These are phyloP conservation scores for Torymus tubicola DNA, from an alignment of 2,888 invertebrate genomes.

Conservation along the genomic window DNA sequence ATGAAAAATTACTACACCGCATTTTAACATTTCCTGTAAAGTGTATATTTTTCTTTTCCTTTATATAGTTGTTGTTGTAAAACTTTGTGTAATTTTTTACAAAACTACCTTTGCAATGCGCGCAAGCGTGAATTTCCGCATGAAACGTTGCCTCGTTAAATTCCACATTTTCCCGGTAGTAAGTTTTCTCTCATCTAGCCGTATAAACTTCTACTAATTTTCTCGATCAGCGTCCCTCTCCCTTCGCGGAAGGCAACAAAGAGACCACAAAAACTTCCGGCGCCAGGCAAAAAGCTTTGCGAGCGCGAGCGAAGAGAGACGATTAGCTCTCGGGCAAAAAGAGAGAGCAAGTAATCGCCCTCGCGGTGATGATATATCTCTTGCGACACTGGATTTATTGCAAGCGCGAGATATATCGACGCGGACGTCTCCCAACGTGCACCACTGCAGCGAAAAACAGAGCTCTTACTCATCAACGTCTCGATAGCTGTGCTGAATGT, in stretches of 20 bases:
- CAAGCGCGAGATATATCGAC: constrained; percentile 46
- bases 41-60: too few relatives aligned
- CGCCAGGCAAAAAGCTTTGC: not conserved
- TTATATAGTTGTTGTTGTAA: too few relatives aligned
- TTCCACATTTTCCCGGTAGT: constrained; percentile 1
- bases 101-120: not conserved
- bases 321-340: constrained; percentile 32
- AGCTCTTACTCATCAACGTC: constrained; percentile 25
- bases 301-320: not conserved
- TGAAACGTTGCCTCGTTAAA: not conserved
- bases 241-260: not conserved
- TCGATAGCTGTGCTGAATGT: not conserved
- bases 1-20: too few relatives aligned
- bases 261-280: not conserved
- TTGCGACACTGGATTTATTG: constrained; percentile 61
- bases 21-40: too few relatives aligned
- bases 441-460: constrained; percentile 14
- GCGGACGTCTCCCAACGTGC: constrained; percentile 26
- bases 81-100: not conserved
- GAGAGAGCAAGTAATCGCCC: not conserved
- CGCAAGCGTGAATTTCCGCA: not conserved
- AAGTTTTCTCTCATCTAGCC: not conserved
- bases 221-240: not conserved
- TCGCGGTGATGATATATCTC: constrained; percentile 23
- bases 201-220: constrained; percentile 14